Conservation (phyloP, 2,113 vertebrate species). For the Ia io region DNA sequence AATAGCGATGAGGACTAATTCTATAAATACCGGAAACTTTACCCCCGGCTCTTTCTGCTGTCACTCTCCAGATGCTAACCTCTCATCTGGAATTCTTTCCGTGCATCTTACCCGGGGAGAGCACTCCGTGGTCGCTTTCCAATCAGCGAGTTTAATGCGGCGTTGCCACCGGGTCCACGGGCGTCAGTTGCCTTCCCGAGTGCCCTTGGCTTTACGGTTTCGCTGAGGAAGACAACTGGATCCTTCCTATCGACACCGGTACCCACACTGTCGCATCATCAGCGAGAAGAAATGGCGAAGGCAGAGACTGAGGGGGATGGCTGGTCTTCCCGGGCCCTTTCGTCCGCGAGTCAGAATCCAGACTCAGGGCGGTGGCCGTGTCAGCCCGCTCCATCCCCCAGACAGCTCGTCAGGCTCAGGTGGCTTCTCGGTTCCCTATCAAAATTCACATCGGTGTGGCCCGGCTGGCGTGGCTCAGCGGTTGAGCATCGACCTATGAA, state of each 20-base stretch:
- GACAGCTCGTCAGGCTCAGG: neutral
- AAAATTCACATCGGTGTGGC: neutral
- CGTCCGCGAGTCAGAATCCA: neutral
- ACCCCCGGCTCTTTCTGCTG: neutral
- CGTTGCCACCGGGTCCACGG: neutral
- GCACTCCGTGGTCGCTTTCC: constrained; percentile 37
- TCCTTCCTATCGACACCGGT: neutral
- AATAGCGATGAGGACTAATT: constrained; percentile 27
- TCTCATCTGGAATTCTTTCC: constrained; percentile 9
- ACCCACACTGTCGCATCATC: constrained; percentile 28
- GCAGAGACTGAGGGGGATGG: neutral
- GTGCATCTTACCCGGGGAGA: neutral
- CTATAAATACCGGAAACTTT: constrained; percentile 29
- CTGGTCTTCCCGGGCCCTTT: neutral
- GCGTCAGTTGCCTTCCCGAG: neutral
- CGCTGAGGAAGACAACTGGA: constrained; percentile 7
- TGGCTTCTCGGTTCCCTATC: neutral
- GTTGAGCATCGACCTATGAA: too few relatives aligned
- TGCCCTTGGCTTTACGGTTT: neutral
- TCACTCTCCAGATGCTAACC: neutral
- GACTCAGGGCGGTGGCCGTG: neutral
- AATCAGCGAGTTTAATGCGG: constrained; percentile 10
- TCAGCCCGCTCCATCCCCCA: neutral
- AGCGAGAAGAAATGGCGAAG: neutral
- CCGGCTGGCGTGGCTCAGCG: too few relatives aligned